phyloP scores from a whole-genome alignment of 1,140 invertebrate genomes.

The Drosophila pruinosa region DNA sequence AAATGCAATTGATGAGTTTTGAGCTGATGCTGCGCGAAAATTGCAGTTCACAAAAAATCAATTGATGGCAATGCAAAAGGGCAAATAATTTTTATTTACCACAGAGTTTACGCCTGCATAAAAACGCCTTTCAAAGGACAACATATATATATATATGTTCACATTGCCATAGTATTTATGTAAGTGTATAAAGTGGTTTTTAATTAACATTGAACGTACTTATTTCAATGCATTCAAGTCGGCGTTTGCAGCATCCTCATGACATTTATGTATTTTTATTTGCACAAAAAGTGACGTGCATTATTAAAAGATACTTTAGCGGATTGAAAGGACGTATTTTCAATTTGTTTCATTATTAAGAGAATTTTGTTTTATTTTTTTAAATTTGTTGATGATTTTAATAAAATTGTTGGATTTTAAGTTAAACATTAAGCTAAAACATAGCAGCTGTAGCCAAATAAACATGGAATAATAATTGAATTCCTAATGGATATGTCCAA shows the following conservation, averaged over 20 bases:
- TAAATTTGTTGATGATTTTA: too few species aligned
- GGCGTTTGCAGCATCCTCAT: neutral
- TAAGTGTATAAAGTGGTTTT: slow-evolving; percentile 16
- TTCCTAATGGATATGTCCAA: too few species aligned
- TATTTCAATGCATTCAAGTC: neutral
- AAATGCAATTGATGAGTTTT: neutral
- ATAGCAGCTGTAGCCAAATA: too few species aligned
- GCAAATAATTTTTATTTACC: slow-evolving; percentile 14
- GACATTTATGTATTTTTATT: neutral
- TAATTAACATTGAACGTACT: slow-evolving; percentile 13
- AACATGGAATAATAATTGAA: too few species aligned
- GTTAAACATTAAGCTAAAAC: too few species aligned
- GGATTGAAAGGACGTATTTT: neutral
- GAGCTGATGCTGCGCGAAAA: slow-evolving; percentile 5
- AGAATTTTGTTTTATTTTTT: too few species aligned
- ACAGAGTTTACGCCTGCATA: neutral
- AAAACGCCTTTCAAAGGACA: too few species aligned
- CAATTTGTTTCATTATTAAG: neutral
- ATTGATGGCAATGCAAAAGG: slow-evolving; percentile 4
- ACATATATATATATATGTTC: too few species aligned
- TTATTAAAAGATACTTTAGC: neutral
- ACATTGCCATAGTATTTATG: too few species aligned
- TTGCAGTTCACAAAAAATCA: slow-evolving; percentile 13
- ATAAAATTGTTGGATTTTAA: too few species aligned
- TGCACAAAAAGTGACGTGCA: neutral